Evolutionary conservation across 2,113 vertebrate genomes (phyloP).

Genomic region (Paracanthobrama guichenoti): DNA sequence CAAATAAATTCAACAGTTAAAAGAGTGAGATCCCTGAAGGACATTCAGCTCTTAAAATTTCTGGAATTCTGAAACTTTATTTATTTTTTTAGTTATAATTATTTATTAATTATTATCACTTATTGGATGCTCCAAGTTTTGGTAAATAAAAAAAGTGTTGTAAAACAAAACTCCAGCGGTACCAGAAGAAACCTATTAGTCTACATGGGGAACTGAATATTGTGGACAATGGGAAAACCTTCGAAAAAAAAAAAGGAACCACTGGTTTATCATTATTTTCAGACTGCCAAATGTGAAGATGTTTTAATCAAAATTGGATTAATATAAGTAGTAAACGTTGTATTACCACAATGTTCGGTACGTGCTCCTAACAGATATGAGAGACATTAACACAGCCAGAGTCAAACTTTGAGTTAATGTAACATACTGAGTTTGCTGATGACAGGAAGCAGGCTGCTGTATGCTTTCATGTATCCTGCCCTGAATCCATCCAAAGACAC

Average conservation of each 20-base stretch:
- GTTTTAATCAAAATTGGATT: background rate
- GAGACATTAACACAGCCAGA: background rate
- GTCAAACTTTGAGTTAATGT: background rate
- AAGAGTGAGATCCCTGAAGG: background rate
- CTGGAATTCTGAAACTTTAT: background rate
- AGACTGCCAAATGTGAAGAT: background rate
- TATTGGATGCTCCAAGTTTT: background rate
- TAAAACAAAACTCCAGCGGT: background rate
- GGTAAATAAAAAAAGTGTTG: background rate
- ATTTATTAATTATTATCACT: background rate
- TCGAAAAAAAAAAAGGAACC: background rate
- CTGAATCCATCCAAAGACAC: conserved; percentile 95
- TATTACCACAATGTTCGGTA: background rate
- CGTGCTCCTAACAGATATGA: background rate
- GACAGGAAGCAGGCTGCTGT: conserved; percentile 77
- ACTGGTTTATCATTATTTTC: background rate
- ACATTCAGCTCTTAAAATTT: background rate
- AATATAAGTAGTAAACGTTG: background rate
- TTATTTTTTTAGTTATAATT: background rate
- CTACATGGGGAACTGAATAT: background rate
- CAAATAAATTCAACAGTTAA: background rate
- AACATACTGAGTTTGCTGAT: conserved; percentile 90
- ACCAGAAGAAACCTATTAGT: background rate
- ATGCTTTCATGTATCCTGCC: conserved; percentile 84
- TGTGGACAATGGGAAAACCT: background rate